phyloP scores from a whole-genome alignment of 2,888 invertebrate species.

The Beris morrisii region DNA sequence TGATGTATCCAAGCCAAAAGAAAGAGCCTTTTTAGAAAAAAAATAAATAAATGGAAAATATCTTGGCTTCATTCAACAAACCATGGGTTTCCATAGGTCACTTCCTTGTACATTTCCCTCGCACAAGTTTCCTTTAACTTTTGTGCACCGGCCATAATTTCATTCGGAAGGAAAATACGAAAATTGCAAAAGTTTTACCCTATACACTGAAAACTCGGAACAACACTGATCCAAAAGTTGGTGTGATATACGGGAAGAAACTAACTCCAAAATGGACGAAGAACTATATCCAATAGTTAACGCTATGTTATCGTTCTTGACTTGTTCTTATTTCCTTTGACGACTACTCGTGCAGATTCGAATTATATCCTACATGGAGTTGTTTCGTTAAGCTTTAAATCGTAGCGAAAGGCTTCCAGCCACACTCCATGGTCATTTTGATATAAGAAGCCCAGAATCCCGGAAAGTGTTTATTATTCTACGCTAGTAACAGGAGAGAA shows the following conservation, averaged over 20 bases:
- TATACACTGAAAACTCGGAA: constrained; percentile 1
- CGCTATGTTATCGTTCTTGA: too few relatives aligned
- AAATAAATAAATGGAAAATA: too few relatives aligned
- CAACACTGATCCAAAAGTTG: constrained; percentile 14
- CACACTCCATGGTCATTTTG: too few relatives aligned
- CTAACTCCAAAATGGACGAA: background rate
- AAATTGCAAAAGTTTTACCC: constrained; percentile 34
- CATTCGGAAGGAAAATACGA: constrained; percentile 32
- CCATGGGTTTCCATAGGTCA: background rate
- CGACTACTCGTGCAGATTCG: too few relatives aligned
- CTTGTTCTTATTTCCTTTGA: too few relatives aligned
- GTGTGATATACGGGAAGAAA: too few relatives aligned
- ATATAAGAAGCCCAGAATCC: constrained; percentile 5
- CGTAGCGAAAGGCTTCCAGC: background rate
- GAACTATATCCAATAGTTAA: too few relatives aligned
- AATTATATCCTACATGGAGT: too few relatives aligned
- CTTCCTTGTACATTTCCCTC: background rate
- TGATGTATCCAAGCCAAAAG: too few relatives aligned
- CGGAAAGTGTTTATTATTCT: too few relatives aligned
- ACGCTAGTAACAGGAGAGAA: background rate
- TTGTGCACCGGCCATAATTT: constrained; percentile 33
- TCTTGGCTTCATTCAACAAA: background rate
- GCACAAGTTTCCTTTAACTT: constrained; percentile 31
- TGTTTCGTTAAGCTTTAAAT: background rate
- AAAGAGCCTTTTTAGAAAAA: too few relatives aligned